Evolutionary conservation across 1,140 invertebrate genomes (phyloP).

Genomic region (Diorhabda carinulata): DNA sequence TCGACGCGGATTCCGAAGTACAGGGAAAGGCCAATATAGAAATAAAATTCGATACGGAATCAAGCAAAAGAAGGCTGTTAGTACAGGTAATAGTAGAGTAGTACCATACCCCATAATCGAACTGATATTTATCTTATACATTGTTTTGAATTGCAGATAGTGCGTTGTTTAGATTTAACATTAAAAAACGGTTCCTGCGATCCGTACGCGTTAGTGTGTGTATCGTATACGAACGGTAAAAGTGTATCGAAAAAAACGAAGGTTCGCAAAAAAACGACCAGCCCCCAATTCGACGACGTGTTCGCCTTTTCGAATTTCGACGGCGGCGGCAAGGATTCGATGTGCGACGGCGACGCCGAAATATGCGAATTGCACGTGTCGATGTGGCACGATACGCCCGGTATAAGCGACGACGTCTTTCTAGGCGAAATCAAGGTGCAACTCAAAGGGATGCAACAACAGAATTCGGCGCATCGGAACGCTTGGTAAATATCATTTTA

Average conservation of each 20-base stretch:
- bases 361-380: constrained; percentile 72
- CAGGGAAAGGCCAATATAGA: constrained; percentile 79
- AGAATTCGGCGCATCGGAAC: constrained; percentile 55
- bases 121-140: neutral
- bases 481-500: constrained; percentile 53
- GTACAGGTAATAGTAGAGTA: constrained; percentile 8
- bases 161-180: constrained; percentile 83
- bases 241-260: constrained; percentile 79
- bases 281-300: constrained; percentile 83
- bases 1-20: constrained; percentile 84
- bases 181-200: constrained; percentile 88
- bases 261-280: constrained; percentile 83
- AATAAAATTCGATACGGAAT: constrained; percentile 54
- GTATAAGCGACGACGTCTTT: constrained; percentile 73
- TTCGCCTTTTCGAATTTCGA: constrained; percentile 79
- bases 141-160: constrained; percentile 49
- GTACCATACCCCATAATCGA: neutral
- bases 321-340: constrained; percentile 50
- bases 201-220: constrained; percentile 78
- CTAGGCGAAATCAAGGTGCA: constrained; percentile 81
- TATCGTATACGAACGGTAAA: constrained; percentile 76
- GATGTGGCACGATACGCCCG: constrained; percentile 78
- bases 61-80: constrained; percentile 26
- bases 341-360: constrained; percentile 55
- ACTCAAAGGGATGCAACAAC: constrained; percentile 63